Conservation (phyloP, 2,888 invertebrate genomes). For the Apotomis turbidana region DNA sequence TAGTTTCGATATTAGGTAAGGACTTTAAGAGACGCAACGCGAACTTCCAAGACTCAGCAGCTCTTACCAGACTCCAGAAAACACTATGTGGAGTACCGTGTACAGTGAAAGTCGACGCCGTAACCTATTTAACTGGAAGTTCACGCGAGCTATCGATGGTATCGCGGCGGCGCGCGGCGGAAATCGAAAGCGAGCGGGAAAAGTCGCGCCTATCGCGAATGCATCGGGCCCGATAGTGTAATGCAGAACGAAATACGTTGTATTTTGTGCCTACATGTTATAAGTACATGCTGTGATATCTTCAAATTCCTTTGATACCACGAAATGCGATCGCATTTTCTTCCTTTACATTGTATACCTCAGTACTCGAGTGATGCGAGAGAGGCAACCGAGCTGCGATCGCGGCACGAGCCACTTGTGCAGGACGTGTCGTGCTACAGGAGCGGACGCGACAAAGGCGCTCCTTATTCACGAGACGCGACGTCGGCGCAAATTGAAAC, state of each 20-base stretch:
- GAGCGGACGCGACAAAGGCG: neutral
- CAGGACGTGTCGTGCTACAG: neutral
- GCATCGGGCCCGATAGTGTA: neutral
- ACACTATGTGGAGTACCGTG: neutral
- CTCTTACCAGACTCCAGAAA: neutral
- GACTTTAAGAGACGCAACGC: no score
- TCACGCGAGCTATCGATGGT: constrained; percentile 1
- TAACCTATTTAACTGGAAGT: constrained; percentile 5
- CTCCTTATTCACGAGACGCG: neutral
- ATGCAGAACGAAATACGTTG: neutral
- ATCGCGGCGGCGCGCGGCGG: constrained; percentile 11
- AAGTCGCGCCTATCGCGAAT: neutral
- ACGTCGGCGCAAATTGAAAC: constrained; percentile 21
- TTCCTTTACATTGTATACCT: neutral
- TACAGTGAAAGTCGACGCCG: constrained; percentile 18
- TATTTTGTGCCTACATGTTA: no score
- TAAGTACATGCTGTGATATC: no score
- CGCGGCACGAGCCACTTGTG: neutral
- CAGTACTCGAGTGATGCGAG: neutral
- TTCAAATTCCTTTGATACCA: neutral
- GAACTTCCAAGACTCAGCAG: no score
- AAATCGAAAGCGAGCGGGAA: constrained; percentile 26
- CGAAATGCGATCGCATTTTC: neutral
- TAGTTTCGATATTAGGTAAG: no score
- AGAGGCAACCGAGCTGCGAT: neutral